Percentiles rank a stretch among this genome's conserved stretches.
These are phyloP conservation scores for Himalopsyche phryganea DNA, from an alignment of 1,140 invertebrate genomes.

Conservation along the genomic window DNA sequence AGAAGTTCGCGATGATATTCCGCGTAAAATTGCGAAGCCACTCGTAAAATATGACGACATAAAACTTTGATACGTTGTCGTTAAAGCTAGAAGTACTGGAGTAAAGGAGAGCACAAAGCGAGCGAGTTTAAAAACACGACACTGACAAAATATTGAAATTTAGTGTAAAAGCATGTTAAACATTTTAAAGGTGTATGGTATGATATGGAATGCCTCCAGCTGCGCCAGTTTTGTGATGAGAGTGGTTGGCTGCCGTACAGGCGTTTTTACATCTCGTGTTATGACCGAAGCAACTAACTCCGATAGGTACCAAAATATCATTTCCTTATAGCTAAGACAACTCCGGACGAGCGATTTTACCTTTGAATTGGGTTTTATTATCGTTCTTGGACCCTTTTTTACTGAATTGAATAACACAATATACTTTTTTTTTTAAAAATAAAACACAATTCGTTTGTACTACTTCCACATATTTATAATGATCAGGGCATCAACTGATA, in stretches of 20 bases:
- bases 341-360: too few species aligned
- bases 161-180: slow-evolving; percentile 18
- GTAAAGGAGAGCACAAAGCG: too few species aligned
- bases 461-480: too few species aligned
- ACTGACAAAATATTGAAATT: slow-evolving; percentile 28
- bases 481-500: too few species aligned
- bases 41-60: slow-evolving; percentile 2
- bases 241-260: slow-evolving; percentile 8
- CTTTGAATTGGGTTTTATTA: too few species aligned
- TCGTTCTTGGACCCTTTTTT: too few species aligned
- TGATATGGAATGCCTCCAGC: slow-evolving; percentile 18
- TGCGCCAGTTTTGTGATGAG: slow-evolving; percentile 28
- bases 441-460: too few species aligned
- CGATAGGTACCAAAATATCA: too few species aligned
- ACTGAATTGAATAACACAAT: too few species aligned
- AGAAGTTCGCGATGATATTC: neutral
- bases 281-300: neutral
- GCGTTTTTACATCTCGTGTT: neutral
- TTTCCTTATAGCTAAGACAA: too few species aligned
- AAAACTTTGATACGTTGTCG: neutral
- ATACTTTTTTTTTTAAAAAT: too few species aligned
- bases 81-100: neutral
- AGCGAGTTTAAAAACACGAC: neutral
- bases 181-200: slow-evolving; percentile 14
- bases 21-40: neutral